These are phyloP conservation scores for Panurus biarmicus DNA, from an alignment of 2,113 vertebrate genomes.

Conservation along the genomic window DNA sequence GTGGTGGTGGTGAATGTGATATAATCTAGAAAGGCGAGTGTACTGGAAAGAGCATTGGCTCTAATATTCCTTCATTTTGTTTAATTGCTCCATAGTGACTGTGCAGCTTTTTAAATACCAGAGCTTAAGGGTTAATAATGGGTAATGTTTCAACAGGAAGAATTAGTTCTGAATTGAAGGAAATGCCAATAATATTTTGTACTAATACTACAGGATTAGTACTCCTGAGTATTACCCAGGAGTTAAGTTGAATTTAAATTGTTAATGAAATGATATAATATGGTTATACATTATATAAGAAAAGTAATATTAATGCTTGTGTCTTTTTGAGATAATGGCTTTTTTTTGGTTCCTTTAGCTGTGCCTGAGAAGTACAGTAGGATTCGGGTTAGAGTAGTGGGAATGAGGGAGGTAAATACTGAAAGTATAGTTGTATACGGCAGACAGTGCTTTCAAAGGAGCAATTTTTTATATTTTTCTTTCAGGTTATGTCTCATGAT, in stretches of 20 bases:
- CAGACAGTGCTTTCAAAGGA: background rate
- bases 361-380: background rate
- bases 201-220: background rate
- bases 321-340: background rate
- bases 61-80: background rate
- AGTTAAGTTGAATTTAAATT: background rate
- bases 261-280: background rate
- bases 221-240: background rate
- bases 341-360: background rate
- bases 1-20: background rate
- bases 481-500: background rate
- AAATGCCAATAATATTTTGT: background rate
- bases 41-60: background rate
- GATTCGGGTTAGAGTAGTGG: background rate
- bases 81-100: background rate
- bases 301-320: background rate
- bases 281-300: background rate
- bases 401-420: background rate
- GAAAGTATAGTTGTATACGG: background rate
- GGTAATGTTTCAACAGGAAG: background rate
- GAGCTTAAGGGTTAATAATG: background rate
- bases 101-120: background rate
- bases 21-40: background rate
- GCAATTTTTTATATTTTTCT: background rate
- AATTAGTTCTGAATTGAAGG: background rate